These are phyloP conservation scores for Ophion costatus DNA, from an alignment of 2,888 invertebrate genomes.

Conservation along the genomic window DNA sequence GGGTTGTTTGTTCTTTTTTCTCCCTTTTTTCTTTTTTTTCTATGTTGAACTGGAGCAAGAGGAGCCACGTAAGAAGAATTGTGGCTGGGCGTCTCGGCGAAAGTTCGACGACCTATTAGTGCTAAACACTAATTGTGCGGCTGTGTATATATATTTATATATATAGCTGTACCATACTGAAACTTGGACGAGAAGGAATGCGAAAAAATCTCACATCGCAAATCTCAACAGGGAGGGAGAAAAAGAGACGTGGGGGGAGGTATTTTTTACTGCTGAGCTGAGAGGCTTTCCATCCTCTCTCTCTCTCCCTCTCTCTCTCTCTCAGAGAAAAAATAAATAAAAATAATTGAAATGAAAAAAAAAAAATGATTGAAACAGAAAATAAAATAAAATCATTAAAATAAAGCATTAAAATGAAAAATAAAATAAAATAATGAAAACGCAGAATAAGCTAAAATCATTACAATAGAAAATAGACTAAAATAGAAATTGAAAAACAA, in stretches of 20 bases:
- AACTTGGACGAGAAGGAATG: neutral
- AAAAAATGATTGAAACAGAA: too few species aligned
- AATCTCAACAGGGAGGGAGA: neutral
- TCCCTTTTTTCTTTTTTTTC: neutral
- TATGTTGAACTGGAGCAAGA: constrained; percentile 5
- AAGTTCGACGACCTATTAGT: constrained; percentile 36
- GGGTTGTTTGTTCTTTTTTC: neutral
- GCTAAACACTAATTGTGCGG: constrained; percentile 3
- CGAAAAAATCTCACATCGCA: neutral
- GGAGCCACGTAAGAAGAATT: constrained; percentile 3
- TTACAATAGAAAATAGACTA: too few species aligned
- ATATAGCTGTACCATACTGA: neutral
- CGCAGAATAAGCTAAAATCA: too few species aligned
- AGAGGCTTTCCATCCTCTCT: neutral
- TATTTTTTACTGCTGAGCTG: neutral
- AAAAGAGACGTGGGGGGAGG: neutral
- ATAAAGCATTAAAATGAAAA: too few species aligned
- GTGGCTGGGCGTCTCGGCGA: constrained; percentile 19
- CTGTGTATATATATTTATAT: too few species aligned
- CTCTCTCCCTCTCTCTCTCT: neutral
- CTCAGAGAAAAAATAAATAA: neutral
- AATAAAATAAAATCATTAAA: too few species aligned
- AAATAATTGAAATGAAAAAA: too few species aligned
- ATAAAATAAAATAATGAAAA: too few species aligned
- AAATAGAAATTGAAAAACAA: too few species aligned